Conservation (phyloP, 37 sponge, comb jelly and placozoan genomes). For the Agelas oroides region DNA sequence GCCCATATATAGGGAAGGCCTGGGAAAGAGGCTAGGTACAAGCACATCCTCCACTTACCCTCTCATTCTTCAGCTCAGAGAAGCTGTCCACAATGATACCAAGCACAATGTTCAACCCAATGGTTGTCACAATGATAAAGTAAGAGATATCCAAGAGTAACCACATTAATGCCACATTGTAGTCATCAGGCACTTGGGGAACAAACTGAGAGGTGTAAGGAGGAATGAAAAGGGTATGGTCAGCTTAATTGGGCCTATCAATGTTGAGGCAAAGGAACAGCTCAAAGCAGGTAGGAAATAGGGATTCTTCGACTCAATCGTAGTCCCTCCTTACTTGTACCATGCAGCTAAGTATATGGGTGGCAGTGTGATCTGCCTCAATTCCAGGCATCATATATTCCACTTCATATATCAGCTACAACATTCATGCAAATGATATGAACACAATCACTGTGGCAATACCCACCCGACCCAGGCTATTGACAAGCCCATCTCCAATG, state of each 20-base stretch:
- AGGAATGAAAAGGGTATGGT: neutral
- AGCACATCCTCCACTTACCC: neutral
- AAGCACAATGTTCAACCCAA: conserved; percentile 86
- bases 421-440: neutral
- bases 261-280: neutral
- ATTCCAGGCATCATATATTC: too few species aligned
- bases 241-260: neutral
- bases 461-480: conserved; percentile 42
- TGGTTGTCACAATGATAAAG: conserved; percentile 83
- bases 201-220: neutral
- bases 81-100: conserved; percentile 91
- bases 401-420: too few species aligned
- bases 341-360: too few species aligned
- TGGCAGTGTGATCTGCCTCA: too few species aligned
- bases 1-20: too few species aligned
- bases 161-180: neutral
- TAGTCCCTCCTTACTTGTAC: too few species aligned
- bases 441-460: too few species aligned
- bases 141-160: conserved; percentile 71
- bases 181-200: neutral
- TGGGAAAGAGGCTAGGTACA: too few species aligned
- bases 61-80: conserved; percentile 60
- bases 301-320: too few species aligned
- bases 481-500: conserved; percentile 54
- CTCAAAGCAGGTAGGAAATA: too few species aligned